Evolutionary conservation across 2,888 invertebrate species (phyloP), one percentile per base, ranked within the genome.

Genomic region (Ashinkailepas kermadecensis): DNA sequence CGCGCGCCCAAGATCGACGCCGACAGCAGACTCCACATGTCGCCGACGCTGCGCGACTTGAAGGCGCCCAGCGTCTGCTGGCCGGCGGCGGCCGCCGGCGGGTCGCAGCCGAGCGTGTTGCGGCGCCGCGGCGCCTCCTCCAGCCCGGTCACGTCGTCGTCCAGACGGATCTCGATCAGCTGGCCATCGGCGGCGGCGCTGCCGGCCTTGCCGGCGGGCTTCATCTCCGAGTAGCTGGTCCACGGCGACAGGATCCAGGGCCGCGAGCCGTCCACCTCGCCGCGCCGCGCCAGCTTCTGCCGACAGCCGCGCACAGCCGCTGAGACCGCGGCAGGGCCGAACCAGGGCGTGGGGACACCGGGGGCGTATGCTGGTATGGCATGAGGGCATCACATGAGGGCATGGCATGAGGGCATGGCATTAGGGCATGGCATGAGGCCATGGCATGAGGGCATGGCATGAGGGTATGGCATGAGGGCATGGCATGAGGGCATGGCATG

Each of bases 31-130:
- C 79, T 79, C 79, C 79, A 79, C 79, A 79, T 79, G 25, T 59
- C 59, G 23, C 79, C 79, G 79, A 79, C 79, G 18, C 79, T 79
- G 25, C 59, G 79, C 23, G 79, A 79, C 59, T 79, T 79, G 79
- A 79, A 79, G 13, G 79, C 58, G 58, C 23, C 58, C n/a, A 79
- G 58, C 39, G 39, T 39, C 23, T 12, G n/a, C 25, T 23, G 57
- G 1, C 25, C 58, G 4, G 12, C 25, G 23, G 23, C 15, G 79
- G 13, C 6, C 8, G n/a, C 2, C 12, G 79, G n/a, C 23, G 3
- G 23, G 13, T 79, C 79, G 58, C 79, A 79, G 58, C 79, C 79
- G 23, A 79, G 57, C 11, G 79, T 79, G 79, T 79, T 79, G 58
- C 79, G 57, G 4, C 79, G 79, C 15, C 79, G 79, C 11, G 79